phyloP scores from a whole-genome alignment of 2,888 invertebrate genomes.

The Sclerodermus sp. region DNA sequence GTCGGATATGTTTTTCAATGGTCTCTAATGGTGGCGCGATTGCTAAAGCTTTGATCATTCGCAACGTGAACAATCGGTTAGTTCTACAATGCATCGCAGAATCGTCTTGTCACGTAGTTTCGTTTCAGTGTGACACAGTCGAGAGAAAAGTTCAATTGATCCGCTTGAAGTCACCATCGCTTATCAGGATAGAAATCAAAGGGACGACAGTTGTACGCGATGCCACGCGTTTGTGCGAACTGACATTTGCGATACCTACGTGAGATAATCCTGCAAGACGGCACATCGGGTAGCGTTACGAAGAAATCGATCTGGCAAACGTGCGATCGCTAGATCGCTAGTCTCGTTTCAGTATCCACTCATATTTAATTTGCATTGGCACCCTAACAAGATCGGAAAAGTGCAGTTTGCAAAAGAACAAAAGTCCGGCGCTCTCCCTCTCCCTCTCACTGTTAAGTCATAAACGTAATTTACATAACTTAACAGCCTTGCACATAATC shows the following conservation, averaged over 20 bases:
- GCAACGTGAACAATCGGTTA: background rate
- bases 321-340: too few relatives aligned
- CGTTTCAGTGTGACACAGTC: background rate
- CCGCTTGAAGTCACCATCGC: background rate
- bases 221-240: background rate
- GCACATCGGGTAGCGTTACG: background rate
- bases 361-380: too few relatives aligned
- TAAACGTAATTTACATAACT: too few relatives aligned
- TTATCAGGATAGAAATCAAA: background rate
- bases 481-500: too few relatives aligned
- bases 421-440: too few relatives aligned
- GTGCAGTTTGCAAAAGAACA: too few relatives aligned
- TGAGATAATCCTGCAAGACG: background rate
- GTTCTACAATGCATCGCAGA: background rate
- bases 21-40: background rate
- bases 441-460: too few relatives aligned
- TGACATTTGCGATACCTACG: background rate
- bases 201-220: background rate
- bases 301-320: too few relatives aligned
- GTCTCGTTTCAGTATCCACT: too few relatives aligned
- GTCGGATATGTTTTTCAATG: too few relatives aligned
- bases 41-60: background rate
- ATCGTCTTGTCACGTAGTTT: constrained; percentile 1
- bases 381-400: too few relatives aligned
- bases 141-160: background rate